Evolutionary conservation across 1,140 invertebrate genomes (phyloP).

Genomic region (Pygmarrhopalites habei): DNA sequence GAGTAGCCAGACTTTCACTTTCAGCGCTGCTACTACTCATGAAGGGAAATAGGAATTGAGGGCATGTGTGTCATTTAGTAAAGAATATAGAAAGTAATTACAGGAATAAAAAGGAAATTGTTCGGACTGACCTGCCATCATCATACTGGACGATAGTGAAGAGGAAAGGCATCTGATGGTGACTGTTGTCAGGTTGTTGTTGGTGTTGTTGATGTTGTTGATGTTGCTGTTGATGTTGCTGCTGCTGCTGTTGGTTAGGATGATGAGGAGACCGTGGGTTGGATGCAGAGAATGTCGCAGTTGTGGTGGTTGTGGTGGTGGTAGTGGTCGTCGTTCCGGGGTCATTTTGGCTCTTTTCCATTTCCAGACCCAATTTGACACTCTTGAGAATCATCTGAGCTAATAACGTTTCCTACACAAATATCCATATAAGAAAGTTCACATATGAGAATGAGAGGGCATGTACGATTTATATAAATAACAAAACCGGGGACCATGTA

Average conservation of each 20-base stretch:
- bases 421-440: background rate
- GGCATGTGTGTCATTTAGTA: too few species aligned
- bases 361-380: slow-evolving; percentile 33
- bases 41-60: too few species aligned
- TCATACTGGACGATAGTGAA: slow-evolving; percentile 37
- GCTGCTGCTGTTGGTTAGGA: background rate
- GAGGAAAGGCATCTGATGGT: slow-evolving; percentile 21
- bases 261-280: background rate
- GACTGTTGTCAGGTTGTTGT: background rate
- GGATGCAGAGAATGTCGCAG: background rate
- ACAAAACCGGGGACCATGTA: too few species aligned
- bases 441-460: background rate
- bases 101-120: too few species aligned
- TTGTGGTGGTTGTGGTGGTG: background rate
- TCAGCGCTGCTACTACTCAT: too few species aligned
- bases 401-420: slow-evolving; percentile 32
- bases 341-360: slow-evolving; percentile 24
- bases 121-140: slow-evolving; percentile 32
- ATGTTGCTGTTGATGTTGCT: background rate
- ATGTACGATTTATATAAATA: too few species aligned
- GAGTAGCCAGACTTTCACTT: too few species aligned
- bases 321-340: background rate
- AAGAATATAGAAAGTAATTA: too few species aligned
- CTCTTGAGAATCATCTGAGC: slow-evolving; percentile 37
- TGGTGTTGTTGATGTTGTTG: slow-evolving; percentile 13